A percentile compares a stretch with the other conserved stretches of the same genome.
Conservation (phyloP, 2,113 vertebrate species). For the Oreochromis tanganicae region DNA sequence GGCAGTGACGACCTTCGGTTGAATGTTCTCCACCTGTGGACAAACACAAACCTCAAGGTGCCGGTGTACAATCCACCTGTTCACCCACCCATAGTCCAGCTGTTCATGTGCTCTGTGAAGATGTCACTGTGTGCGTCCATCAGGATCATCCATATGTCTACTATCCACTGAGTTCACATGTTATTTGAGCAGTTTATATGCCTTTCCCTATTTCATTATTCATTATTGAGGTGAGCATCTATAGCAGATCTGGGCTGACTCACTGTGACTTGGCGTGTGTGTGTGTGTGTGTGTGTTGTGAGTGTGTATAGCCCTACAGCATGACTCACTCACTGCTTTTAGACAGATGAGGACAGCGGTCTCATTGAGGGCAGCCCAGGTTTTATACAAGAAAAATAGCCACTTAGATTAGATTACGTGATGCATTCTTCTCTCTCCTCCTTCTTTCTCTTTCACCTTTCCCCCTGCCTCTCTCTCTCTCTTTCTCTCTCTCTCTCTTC, state of each 20-base stretch:
- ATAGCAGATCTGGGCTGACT: conserved; percentile 63
- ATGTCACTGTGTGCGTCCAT: not conserved
- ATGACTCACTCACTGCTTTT: too few relatives aligned
- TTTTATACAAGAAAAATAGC: too few relatives aligned
- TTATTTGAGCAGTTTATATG: conserved; percentile 56
- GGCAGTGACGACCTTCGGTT: not conserved
- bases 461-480: too few relatives aligned
- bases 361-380: too few relatives aligned
- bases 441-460: too few relatives aligned
- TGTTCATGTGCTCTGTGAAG: not conserved
- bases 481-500: too few relatives aligned
- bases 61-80: conserved; percentile 28
- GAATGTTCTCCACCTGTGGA: not conserved
- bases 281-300: not conserved
- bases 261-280: conserved; percentile 47
- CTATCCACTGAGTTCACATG: conserved; percentile 31
- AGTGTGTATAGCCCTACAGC: too few relatives aligned
- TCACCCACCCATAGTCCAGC: not conserved
- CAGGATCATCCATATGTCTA: conserved; percentile 43
- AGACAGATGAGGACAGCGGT: too few relatives aligned
- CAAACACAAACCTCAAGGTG: conserved; percentile 34
- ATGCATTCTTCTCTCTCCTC: too few relatives aligned
- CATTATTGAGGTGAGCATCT: conserved; percentile 54
- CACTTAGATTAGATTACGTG: too few relatives aligned
- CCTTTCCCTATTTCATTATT: conserved; percentile 60